Conservation (phyloP, 2,113 vertebrate species). For the Callipepla californica region DNA sequence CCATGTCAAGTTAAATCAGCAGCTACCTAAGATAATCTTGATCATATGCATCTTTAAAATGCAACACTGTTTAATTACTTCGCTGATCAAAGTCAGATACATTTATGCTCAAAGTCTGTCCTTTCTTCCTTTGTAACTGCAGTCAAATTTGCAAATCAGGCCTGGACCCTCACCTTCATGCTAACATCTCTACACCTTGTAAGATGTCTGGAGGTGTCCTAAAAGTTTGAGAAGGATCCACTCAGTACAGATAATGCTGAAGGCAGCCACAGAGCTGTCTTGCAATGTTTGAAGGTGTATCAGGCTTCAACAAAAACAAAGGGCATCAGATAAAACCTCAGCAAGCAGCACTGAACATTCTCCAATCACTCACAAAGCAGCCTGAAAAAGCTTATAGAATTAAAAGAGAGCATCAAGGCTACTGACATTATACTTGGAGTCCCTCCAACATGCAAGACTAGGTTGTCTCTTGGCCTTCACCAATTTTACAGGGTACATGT, state of each 20-base stretch:
- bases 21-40: background rate
- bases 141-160: background rate
- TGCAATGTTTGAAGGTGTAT: constrained; percentile 35
- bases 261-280: constrained; percentile 62
- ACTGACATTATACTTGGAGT: background rate
- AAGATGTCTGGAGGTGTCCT: constrained; percentile 42
- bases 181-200: constrained; percentile 40
- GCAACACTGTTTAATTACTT: background rate
- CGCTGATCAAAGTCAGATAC: background rate
- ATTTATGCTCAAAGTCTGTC: background rate
- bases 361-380: constrained; percentile 17
- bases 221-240: constrained; percentile 19
- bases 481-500: background rate
- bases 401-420: background rate
- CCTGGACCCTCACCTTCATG: constrained; percentile 29
- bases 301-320: constrained; percentile 43
- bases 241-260: constrained; percentile 35
- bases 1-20: background rate
- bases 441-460: background rate
- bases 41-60: constrained; percentile 9
- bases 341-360: constrained; percentile 12
- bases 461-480: background rate
- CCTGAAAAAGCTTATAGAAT: constrained; percentile 27
- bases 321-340: constrained; percentile 23
- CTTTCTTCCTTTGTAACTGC: background rate